Base-by-base conservation (phyloP, 2,888 invertebrate genomes). In the Phyllotreta cruciferae region DNA sequence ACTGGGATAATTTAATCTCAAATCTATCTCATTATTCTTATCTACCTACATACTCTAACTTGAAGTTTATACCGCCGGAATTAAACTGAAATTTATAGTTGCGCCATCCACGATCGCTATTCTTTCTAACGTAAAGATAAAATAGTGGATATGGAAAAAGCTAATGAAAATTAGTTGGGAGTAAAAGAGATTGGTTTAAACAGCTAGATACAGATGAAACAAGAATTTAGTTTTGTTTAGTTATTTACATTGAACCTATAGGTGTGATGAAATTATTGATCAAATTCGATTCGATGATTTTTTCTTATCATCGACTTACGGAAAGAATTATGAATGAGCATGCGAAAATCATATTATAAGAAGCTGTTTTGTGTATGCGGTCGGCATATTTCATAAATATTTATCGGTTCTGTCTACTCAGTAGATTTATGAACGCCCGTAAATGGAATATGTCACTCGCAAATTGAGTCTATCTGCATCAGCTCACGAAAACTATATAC, bases 301-400 rank as follows among this genome's bases (percentile, higher is more conserved):
- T 44, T 37, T 45, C 36, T n/a, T n/a, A 37, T 14, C 10, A 47
- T 11, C 42, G 69, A 70, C 66, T 66, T 64, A 66, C 70, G 62
- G 60, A 70, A 67, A 66, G 70, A 71, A 70, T 70, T 71, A 70
- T 71, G 65, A 67, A 70, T 67, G 67, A 63, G 62, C 70, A 72
- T 67, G 70, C 68, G 69, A 71, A 71, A 70, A 70, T 69, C 69
- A 66, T 69, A 71, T 73, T 73, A 73, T 71, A 73, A 73, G 69
- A 70, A 70, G 66, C 64, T 62, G 71, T 68, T 69, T 68, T 70
- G 64, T 66, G 67, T 70, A 63, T 66, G 69, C 61, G 71, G 67
- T 62, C 68, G 67, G 67, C 70, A 72, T 77, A 77, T 77, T 78
- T 78, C 77, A 78, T 78, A 75, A 74, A 78, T 78, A 78, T 78